Conservation (phyloP, 2,888 invertebrate species). For the Trichopria drosophilae region DNA sequence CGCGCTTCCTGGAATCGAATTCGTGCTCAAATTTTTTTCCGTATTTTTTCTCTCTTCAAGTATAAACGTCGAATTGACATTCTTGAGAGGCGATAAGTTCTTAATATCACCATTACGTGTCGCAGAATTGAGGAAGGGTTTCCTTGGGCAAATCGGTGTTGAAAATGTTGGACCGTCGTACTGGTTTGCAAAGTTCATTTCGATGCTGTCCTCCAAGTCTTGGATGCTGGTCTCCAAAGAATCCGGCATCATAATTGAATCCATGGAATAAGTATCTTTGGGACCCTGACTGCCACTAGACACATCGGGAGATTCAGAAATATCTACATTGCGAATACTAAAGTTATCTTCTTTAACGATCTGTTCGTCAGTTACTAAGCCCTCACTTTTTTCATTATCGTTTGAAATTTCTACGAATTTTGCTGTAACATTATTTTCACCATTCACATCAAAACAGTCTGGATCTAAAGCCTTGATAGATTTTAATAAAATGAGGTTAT, state of each 20-base stretch:
- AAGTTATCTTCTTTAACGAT: too few relatives aligned
- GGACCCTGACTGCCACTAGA: too few relatives aligned
- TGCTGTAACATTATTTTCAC: neutral
- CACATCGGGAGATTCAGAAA: constrained; percentile 6
- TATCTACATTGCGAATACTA: neutral
- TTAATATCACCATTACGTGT: too few relatives aligned
- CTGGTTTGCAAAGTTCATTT: too few relatives aligned
- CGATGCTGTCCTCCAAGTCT: constrained; percentile 31
- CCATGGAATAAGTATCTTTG: too few relatives aligned
- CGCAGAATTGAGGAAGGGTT: too few relatives aligned
- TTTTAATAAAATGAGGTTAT: constrained; percentile 49
- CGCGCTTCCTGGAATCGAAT: constrained; percentile 40
- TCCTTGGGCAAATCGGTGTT: too few relatives aligned
- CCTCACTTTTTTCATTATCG: constrained; percentile 3
- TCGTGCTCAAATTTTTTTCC: constrained; percentile 26
- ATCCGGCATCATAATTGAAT: constrained; percentile 50
- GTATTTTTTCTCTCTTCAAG: too few relatives aligned
- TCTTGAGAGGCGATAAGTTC: too few relatives aligned
- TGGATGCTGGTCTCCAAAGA: constrained; percentile 46
- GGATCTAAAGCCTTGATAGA: constrained; percentile 52
- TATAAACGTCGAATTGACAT: too few relatives aligned
- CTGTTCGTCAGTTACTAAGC: neutral
- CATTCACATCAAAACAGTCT: constrained; percentile 40
- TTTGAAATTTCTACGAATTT: constrained; percentile 4
- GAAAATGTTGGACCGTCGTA: too few relatives aligned